Percentiles rank a stretch among this genome's conserved stretches.
These are phyloP conservation scores for Planococcus citri DNA, from an alignment of 1,140 invertebrate genomes.

Conservation along the genomic window DNA sequence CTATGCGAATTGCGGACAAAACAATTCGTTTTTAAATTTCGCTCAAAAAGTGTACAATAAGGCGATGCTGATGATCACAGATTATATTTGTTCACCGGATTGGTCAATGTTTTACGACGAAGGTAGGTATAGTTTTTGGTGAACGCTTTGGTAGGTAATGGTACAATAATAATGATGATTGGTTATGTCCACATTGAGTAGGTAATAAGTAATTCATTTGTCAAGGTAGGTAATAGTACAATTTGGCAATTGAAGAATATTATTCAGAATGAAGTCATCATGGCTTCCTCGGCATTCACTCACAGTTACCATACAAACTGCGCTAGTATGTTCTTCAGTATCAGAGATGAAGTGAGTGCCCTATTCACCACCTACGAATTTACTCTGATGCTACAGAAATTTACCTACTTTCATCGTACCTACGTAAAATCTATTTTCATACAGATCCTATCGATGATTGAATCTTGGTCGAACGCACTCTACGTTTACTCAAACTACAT, in stretches of 20 bases:
- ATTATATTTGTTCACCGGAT: background rate
- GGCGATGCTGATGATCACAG: background rate
- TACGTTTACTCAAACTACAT: background rate
- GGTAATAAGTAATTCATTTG: too few relatives aligned
- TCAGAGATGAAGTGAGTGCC: background rate
- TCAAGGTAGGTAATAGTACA: background rate
- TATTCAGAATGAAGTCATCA: background rate
- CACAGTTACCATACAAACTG: background rate
- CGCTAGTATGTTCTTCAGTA: background rate
- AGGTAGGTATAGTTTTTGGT: background rate
- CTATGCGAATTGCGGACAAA: background rate
- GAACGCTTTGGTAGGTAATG: too few relatives aligned
- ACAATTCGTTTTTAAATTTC: background rate
- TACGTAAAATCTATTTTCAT: background rate
- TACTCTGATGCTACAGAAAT: too few relatives aligned
- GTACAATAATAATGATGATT: too few relatives aligned
- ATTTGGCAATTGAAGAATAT: conserved; percentile 5
- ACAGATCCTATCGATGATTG: background rate
- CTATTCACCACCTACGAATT: too few relatives aligned
- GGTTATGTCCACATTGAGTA: too few relatives aligned
- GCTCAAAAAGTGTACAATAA: background rate
- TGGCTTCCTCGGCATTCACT: background rate
- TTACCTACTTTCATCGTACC: too few relatives aligned
- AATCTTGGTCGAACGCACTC: background rate
- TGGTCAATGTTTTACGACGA: conserved; percentile 12